These are phyloP conservation scores for Formica exsecta DNA, from an alignment of 1,140 invertebrate species.

Conservation along the genomic window DNA sequence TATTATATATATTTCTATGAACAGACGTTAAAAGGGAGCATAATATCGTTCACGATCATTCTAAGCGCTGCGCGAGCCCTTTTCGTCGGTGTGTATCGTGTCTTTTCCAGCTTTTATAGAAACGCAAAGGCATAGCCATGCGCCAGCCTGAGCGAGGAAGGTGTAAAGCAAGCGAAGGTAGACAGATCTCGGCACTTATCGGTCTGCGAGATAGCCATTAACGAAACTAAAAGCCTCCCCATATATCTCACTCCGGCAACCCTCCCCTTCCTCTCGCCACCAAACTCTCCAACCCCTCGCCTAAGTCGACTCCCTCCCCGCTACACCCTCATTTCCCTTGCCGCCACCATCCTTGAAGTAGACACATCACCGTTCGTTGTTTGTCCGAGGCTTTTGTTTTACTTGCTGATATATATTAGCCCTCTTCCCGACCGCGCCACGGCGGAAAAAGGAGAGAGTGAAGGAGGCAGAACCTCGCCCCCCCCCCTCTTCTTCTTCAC, in stretches of 20 bases:
- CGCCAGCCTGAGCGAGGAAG: constrained; percentile 77
- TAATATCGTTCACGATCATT: constrained; percentile 74
- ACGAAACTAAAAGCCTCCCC: constrained; percentile 86
- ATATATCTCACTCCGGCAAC: constrained; percentile 82
- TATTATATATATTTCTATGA: too few species aligned
- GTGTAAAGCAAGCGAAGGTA: constrained; percentile 84
- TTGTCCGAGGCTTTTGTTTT: constrained; percentile 84
- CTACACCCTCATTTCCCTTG: constrained; percentile 75
- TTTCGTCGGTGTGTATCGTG: constrained; percentile 22
- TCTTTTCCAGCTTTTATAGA: constrained; percentile 65
- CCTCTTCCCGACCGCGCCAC: constrained; percentile 57
- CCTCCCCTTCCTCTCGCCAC: constrained; percentile 68
- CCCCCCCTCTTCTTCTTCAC: constrained; percentile 49
- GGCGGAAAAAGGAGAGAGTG: constrained; percentile 40
- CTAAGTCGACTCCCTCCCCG: constrained; percentile 68
- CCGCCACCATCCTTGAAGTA: constrained; percentile 81
- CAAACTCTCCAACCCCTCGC: constrained; percentile 50
- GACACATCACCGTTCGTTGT: constrained; percentile 84
- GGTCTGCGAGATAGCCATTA: constrained; percentile 86
- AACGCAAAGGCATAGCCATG: constrained; percentile 54
- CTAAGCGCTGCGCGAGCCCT: constrained; percentile 54
- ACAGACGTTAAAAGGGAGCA: not conserved
- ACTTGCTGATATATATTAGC: constrained; percentile 83
- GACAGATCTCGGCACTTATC: constrained; percentile 86
- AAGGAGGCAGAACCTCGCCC: constrained; percentile 47